phyloP scores from a whole-genome alignment of 2,113 vertebrate species.

The Pica pica region DNA sequence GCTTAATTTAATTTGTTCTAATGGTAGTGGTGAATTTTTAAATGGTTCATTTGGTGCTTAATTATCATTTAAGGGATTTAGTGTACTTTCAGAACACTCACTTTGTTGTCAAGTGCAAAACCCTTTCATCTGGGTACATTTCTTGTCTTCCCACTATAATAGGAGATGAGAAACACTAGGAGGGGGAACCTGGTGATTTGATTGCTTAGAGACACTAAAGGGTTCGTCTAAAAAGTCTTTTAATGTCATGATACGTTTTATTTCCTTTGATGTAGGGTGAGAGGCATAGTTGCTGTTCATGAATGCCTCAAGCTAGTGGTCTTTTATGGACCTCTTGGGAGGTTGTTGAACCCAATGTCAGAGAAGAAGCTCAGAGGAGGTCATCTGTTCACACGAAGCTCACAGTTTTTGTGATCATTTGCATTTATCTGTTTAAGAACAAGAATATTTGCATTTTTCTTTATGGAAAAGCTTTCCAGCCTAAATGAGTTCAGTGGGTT shows the following conservation, averaged over 20 bases:
- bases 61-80: conserved; percentile 67
- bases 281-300: background rate
- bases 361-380: background rate
- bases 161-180: background rate
- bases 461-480: background rate
- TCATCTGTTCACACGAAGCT: background rate
- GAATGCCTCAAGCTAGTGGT: background rate
- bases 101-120: conserved; percentile 37
- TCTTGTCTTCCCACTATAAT: background rate
- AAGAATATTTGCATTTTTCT: background rate
- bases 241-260: background rate
- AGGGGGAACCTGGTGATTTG: background rate
- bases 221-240: background rate
- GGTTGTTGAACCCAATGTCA: background rate
- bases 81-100: conserved; percentile 33
- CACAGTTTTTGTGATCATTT: background rate
- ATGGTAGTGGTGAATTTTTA: conserved; percentile 56
- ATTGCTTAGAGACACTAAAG: conserved; percentile 22
- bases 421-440: background rate
- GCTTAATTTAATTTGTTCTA: conserved; percentile 72
- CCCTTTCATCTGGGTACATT: conserved; percentile 23
- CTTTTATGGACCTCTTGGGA: background rate
- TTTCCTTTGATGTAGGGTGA: background rate
- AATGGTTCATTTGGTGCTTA: conserved; percentile 74
- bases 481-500: background rate